These are phyloP conservation scores for Dynastes hyllus DNA, from an alignment of 2,888 invertebrate genomes.

Conservation along the genomic window DNA sequence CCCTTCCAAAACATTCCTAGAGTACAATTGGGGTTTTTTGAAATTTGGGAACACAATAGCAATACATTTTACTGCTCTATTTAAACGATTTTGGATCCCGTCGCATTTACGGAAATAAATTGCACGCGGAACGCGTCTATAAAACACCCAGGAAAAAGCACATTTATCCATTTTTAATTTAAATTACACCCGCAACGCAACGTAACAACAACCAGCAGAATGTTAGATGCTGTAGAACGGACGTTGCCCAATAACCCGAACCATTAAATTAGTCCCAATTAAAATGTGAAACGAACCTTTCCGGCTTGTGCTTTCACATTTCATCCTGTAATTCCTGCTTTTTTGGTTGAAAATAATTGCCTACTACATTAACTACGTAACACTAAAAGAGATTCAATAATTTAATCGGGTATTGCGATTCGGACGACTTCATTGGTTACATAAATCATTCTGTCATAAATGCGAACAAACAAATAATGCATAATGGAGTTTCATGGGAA, in stretches of 20 bases:
- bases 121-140: not conserved
- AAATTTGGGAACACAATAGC: no score
- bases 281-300: slow-evolving; percentile 27
- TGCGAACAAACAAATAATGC: slow-evolving; percentile 3
- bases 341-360: not conserved
- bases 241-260: slow-evolving; percentile 29
- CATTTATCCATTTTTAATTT: slow-evolving; percentile 23
- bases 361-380: not conserved
- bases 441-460: slow-evolving; percentile 24
- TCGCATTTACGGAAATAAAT: slow-evolving; percentile 1
- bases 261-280: slow-evolving; percentile 29
- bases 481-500: slow-evolving; percentile 1
- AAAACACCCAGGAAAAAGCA: slow-evolving; percentile 8
- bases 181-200: not conserved
- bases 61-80: no score
- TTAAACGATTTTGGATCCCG: not conserved
- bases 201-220: not conserved
- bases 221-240: not conserved
- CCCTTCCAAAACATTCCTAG: no score
- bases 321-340: slow-evolving; percentile 2
- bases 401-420: not conserved
- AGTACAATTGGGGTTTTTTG: no score
- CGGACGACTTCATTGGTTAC: slow-evolving; percentile 9
- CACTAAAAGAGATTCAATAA: not conserved
- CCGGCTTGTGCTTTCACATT: not conserved